Evolutionary conservation across 2,113 vertebrate species (phyloP), one percentile per base, ranked within the genome.

Genomic region (Vulpes lagopus): DNA sequence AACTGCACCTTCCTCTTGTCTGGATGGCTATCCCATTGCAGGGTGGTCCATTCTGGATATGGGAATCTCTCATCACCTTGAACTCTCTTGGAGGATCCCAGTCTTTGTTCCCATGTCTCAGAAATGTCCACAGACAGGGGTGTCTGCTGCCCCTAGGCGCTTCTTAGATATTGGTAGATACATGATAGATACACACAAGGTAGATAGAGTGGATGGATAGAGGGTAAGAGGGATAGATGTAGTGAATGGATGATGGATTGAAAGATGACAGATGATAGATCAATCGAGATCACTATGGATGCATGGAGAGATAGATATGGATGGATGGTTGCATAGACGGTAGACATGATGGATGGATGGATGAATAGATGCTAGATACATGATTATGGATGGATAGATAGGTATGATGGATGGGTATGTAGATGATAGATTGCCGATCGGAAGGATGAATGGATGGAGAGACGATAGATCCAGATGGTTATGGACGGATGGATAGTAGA

Each of bases 11-110:
- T 19, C 64, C 51, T n/a, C 64, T 27, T 30, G 15, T 87, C 32
- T 6, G 64, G 20, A 35, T 4, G 9, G 0, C 19, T 25, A 22
- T 51, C 8, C 20, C 0, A 8, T 35, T 49, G 22, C 8, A 7
- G 49, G 20, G 32, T 15, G 43, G 15, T 57, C 32, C 4, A 15
- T 57, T 38, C 3, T 12, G 65, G 22, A 38, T 23, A 35, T 15
- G 2, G 2, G 22, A 19, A 27, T 51, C 7, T 49, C 51, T 71
- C 1, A 3, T 27, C 22, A 27, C 22, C 14, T 10, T 15, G 7
- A 35, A 8, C 19, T 38, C 65, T 38, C 1, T 12, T 12, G 8
- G 51, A 35, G 22, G 85, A 71, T 2, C 14, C 49, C 65, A 2
- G 11, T 38, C 65, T 35, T 16, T 25, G 14, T 55, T 53, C 32